Evolutionary conservation across 2,888 invertebrate genomes (phyloP).

Genomic region (Xiphydria camelus): DNA sequence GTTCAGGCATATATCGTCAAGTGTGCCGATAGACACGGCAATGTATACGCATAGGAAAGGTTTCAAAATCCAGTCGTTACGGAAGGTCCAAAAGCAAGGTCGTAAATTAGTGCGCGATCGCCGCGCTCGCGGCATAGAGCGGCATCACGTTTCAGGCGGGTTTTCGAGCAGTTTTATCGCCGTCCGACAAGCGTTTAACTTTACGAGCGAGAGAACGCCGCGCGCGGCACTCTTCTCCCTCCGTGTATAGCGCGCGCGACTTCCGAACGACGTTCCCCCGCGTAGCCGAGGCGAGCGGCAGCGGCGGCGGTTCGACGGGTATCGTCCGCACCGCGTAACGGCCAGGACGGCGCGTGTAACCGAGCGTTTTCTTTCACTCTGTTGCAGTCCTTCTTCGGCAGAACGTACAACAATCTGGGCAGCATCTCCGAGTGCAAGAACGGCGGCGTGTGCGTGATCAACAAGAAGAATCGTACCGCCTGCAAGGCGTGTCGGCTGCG

Average conservation of each 20-base stretch:
- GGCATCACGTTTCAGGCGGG: slow-evolving; percentile 36
- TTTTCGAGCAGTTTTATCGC: slow-evolving; percentile 42
- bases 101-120: slow-evolving; percentile 46
- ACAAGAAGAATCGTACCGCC: slow-evolving; percentile 89
- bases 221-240: no score
- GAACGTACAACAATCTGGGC: slow-evolving; percentile 87
- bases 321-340: no score
- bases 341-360: no score
- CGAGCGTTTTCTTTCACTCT: slow-evolving; percentile 55
- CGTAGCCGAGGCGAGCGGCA: no score
- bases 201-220: slow-evolving; percentile 41
- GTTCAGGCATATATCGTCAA: no score
- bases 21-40: no score
- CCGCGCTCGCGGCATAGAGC: slow-evolving; percentile 20
- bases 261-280: no score
- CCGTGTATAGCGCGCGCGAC: no score
- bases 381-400: slow-evolving; percentile 89
- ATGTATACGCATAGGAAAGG: no score
- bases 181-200: slow-evolving; percentile 53
- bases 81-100: slow-evolving; percentile 39
- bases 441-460: slow-evolving; percentile 87
- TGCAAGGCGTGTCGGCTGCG: slow-evolving; percentile 88
- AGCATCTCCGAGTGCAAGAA: slow-evolving; percentile 92
- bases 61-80: neutral
- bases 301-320: no score